Base-by-base conservation (phyloP, 2,113 vertebrate species). In the Kobus ellipsiprymnus region DNA sequence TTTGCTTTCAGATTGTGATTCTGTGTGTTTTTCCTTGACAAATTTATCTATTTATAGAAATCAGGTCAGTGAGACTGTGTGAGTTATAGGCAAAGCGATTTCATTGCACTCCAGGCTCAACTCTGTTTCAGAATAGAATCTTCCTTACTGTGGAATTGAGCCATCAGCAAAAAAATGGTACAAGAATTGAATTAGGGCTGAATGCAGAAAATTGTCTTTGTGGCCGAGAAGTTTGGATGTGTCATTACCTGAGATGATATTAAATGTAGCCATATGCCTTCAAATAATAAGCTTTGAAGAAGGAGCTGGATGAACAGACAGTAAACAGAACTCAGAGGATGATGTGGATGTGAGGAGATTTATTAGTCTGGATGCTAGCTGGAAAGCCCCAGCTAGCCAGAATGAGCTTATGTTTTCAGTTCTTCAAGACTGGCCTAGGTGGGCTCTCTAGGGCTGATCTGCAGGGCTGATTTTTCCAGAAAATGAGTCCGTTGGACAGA, bases 11-110 rank as follows among this genome's bases (percentile, higher is more conserved):
- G 97, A 92, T 95, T 96, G 93, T 84, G 93, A 97, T 96, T 55
- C 96, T 97, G 89, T 98, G 86, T 98, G 94, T 95, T 97, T 97
- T 97, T 95, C 54, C 95, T 97, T 98, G 97, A 97, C 50, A 57
- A 97, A 90, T 96, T 84, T 98, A 84, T 98, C 96, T 98, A 97
- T 97, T 98, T 97, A 98, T 94, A 95, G 97, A 97, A 98, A 97
- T 85, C 89, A 97, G 95, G 97, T 96, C 94, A 97, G 95, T 46
- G 87, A 97, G 81, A 92, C 94, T 48, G 48, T 62, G 86, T 95
- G 97, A 96, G 54, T 97, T 96, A 95, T 36, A 97, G 83, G 87
- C 86, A 93, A 84, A 95, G 81, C 1, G 44, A 97, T 97, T 97
- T 97, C 83, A 94, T 33, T 90, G 94, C 80, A 96, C 94, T 92